A percentile compares a stretch with the other conserved stretches of the same genome.
Conservation (phyloP, 1,140 invertebrate species). For the Melipona quadrifasciata region DNA sequence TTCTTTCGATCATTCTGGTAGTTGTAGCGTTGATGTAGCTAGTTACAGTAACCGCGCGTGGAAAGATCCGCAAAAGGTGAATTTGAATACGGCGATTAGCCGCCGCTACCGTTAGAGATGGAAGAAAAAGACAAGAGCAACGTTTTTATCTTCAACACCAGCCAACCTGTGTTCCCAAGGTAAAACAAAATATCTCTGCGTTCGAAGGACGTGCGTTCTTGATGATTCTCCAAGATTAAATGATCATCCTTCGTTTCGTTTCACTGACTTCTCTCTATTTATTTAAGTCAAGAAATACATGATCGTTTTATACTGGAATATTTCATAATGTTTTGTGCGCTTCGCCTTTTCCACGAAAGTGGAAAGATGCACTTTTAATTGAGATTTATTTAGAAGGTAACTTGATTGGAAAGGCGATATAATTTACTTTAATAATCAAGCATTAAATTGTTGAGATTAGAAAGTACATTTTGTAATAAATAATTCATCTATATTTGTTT, state of each 20-base stretch:
- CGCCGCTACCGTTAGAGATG: constrained; percentile 59
- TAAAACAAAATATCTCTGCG: not conserved
- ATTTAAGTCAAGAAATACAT: not conserved
- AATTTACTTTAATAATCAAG: not conserved
- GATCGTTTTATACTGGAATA: not conserved
- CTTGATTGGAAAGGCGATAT: not conserved
- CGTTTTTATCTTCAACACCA: constrained; percentile 27
- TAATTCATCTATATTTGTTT: not conserved
- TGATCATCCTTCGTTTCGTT: not conserved
- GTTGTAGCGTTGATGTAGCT: too few relatives aligned
- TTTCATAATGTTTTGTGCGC: not conserved
- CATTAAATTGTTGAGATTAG: not conserved
- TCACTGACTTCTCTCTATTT: not conserved
- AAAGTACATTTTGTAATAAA: not conserved
- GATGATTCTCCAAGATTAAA: not conserved
- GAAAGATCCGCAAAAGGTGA: constrained; percentile 13
- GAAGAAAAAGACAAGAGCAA: constrained; percentile 48
- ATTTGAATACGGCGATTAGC: constrained; percentile 60
- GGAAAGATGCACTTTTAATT: not conserved
- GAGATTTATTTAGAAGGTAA: not conserved
- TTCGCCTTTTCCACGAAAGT: not conserved
- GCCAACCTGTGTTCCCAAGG: constrained; percentile 14
- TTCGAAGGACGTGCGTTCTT: not conserved
- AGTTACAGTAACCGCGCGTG: too few relatives aligned
- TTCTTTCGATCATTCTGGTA: too few relatives aligned